These are phyloP conservation scores for Scotopteryx bipunctaria DNA, from an alignment of 2,888 invertebrate species.

Conservation along the genomic window DNA sequence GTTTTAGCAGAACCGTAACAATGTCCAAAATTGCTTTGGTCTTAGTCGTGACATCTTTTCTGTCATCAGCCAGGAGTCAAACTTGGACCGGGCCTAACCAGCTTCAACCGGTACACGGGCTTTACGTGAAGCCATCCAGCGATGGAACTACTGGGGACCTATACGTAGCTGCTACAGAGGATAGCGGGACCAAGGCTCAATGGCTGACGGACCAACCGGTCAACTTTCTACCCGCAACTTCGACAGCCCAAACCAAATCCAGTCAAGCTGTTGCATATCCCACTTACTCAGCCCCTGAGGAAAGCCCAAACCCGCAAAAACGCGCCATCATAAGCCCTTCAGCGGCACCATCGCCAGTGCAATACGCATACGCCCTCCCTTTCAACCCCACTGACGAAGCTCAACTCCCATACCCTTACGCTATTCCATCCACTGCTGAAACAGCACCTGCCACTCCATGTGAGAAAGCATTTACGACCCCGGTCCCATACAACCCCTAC, in stretches of 20 bases:
- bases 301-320: slow-evolving; percentile 56
- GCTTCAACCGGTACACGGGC: slow-evolving; percentile 70
- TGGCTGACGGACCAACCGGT: slow-evolving; percentile 73
- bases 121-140: slow-evolving; percentile 70
- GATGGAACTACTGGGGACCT: slow-evolving; percentile 75
- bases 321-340: slow-evolving; percentile 56
- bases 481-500: slow-evolving; percentile 55
- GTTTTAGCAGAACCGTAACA: slow-evolving; percentile 17
- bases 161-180: slow-evolving; percentile 75
- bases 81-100: slow-evolving; percentile 52
- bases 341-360: slow-evolving; percentile 54
- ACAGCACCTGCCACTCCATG: slow-evolving; percentile 41
- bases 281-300: slow-evolving; percentile 42
- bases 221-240: slow-evolving; percentile 57
- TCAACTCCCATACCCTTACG: slow-evolving; percentile 53
- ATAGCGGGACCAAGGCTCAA: slow-evolving; percentile 64
- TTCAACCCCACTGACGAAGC: slow-evolving; percentile 45
- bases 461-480: slow-evolving; percentile 39
- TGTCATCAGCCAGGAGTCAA: slow-evolving; percentile 42
- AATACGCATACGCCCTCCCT: slow-evolving; percentile 63
- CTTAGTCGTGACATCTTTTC: slow-evolving; percentile 17
- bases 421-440: slow-evolving; percentile 49
- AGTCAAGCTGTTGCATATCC: slow-evolving; percentile 8
- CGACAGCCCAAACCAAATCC: slow-evolving; percentile 35
- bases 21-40: slow-evolving; percentile 36